phyloP scores from a whole-genome alignment of 53 echinoderm and acorn worm species.

The Zoroaster sp. region DNA sequence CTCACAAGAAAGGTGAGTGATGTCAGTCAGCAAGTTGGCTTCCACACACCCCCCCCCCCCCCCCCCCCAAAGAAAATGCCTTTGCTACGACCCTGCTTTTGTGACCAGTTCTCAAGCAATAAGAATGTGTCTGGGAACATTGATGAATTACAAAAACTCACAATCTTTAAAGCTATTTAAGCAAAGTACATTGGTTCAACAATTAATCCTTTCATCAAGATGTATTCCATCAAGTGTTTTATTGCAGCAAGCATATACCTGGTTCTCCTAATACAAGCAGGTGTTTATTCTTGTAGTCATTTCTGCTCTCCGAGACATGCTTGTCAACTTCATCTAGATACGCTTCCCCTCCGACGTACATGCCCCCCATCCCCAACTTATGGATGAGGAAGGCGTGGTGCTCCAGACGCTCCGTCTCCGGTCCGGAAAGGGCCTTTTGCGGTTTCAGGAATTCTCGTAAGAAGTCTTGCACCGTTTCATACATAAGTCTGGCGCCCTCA shows the following conservation, averaged over 20 bases:
- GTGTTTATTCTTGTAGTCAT: slow-evolving; percentile 18
- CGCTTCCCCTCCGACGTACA: slow-evolving; percentile 69
- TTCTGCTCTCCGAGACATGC: not conserved
- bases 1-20: no score
- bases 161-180: no score
- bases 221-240: no score
- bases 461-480: slow-evolving; percentile 71
- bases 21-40: no score
- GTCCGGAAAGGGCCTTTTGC: slow-evolving; percentile 36
- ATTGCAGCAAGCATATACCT: slow-evolving; percentile 32
- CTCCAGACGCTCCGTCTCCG: slow-evolving; percentile 66
- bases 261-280: slow-evolving; percentile 66
- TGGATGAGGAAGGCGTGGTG: slow-evolving; percentile 72
- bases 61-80: no score
- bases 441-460: slow-evolving; percentile 56
- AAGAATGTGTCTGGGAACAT: no score
- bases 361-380: slow-evolving; percentile 81
- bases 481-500: slow-evolving; percentile 83
- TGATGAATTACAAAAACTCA: no score
- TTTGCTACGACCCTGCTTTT: no score
- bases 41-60: no score
- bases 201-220: no score
- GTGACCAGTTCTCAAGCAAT: no score
- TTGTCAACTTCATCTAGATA: slow-evolving; percentile 61
- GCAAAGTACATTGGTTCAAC: no score